Evolutionary conservation across 2,113 vertebrate genomes (phyloP).

Genomic region (Microtus oregoni): DNA sequence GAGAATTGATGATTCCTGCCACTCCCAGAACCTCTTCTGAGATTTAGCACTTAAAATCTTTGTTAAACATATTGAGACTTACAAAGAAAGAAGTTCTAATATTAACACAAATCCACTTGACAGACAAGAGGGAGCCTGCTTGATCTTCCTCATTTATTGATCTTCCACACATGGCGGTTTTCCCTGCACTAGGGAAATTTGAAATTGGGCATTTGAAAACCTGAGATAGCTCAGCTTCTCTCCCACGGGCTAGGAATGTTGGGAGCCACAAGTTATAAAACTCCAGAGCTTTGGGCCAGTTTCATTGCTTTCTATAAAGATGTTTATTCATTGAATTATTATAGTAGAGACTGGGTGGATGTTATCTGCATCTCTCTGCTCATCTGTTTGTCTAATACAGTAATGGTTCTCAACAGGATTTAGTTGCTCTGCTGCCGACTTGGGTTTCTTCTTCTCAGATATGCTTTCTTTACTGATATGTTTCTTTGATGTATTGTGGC

Average conservation of each 20-base stretch:
- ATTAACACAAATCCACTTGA: not conserved
- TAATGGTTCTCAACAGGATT: no score
- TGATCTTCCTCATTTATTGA: not conserved
- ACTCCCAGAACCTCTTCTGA: not conserved
- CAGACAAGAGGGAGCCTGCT: not conserved
- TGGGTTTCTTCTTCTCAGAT: no score
- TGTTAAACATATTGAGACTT: slow-evolving; percentile 26
- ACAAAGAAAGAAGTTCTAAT: not conserved
- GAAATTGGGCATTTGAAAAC: not conserved
- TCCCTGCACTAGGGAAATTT: not conserved
- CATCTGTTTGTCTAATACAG: no score
- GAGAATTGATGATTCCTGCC: not conserved
- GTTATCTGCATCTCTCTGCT: no score
- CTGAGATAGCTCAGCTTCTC: not conserved
- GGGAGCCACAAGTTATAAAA: not conserved
- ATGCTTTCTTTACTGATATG: no score
- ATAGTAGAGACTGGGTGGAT: no score
- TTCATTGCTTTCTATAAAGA: not conserved
- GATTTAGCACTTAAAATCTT: not conserved
- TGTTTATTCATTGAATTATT: not conserved
- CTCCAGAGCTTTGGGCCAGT: not conserved
- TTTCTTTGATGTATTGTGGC: no score
- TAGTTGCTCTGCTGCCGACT: no score
- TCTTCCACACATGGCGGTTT: not conserved
- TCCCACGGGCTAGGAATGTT: not conserved